Conservation (phyloP, 53 echinoderm and acorn worm genomes). For the Stichopus horrens region DNA sequence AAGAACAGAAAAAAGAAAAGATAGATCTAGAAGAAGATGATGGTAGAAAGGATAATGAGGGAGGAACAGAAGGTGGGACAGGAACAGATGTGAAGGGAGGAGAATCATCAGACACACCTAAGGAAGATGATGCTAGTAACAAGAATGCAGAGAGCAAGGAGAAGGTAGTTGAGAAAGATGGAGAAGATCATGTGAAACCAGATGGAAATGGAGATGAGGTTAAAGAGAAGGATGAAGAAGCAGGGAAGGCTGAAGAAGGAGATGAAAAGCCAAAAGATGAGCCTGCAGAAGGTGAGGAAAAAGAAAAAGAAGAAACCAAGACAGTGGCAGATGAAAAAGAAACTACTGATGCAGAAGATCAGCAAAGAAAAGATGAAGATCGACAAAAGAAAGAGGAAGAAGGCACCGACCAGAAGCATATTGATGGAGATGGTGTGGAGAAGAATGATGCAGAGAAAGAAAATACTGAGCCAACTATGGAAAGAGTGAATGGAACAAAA, state of each 20-base stretch:
- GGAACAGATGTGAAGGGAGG: not conserved
- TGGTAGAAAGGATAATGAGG: slow-evolving; percentile 8
- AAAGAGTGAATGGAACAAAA: not conserved
- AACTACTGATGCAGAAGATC: not conserved
- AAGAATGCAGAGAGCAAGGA: not conserved
- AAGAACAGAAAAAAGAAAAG: not conserved
- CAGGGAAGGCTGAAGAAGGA: not conserved
- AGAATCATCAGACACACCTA: not conserved
- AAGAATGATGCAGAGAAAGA: not conserved
- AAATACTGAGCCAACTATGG: not conserved
- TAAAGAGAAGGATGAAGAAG: not conserved
- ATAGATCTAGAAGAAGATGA: not conserved
- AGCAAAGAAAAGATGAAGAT: not conserved
- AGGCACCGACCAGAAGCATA: not conserved
- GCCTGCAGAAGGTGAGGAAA: not conserved
- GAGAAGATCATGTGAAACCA: not conserved
- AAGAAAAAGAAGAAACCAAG: not conserved
- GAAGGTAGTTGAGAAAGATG: not conserved
- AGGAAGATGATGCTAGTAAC: not conserved
- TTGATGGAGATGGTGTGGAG: not conserved
- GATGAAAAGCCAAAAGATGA: not conserved
- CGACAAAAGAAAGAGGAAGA: not conserved
- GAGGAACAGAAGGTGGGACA: not conserved
- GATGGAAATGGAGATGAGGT: not conserved
- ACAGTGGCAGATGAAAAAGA: not conserved